Percentiles rank a stretch among this genome's conserved stretches.
phyloP scores from a whole-genome alignment of 2,113 vertebrate genomes.

The Sander lucioperca region DNA sequence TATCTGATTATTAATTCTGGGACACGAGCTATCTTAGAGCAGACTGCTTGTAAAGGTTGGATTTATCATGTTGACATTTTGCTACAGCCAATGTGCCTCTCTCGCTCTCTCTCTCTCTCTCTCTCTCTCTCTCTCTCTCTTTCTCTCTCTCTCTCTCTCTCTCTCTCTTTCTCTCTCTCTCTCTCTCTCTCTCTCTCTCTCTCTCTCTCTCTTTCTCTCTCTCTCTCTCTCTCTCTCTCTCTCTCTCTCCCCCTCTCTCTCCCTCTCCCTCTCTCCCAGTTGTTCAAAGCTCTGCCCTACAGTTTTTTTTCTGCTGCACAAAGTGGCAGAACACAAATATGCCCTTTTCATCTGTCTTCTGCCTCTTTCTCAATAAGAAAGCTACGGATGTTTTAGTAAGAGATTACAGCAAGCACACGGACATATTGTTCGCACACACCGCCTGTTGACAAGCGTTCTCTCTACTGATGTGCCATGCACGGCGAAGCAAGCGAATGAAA shows the following conservation, averaged over 20 bases:
- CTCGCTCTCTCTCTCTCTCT: constrained; percentile 22
- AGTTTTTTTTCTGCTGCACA: constrained; percentile 49
- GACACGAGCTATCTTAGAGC: constrained; percentile 72
- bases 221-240: constrained; percentile 38
- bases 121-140: constrained; percentile 50
- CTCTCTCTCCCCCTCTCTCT: constrained; percentile 1
- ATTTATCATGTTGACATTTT: constrained; percentile 89
- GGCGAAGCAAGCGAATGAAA: constrained; percentile 78
- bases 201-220: constrained; percentile 19
- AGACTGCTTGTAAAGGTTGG: constrained; percentile 84
- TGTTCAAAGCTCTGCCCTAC: constrained; percentile 70
- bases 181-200: constrained; percentile 5
- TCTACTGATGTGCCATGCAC: constrained; percentile 68
- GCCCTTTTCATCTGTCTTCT: constrained; percentile 78
- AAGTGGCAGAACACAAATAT: constrained; percentile 75
- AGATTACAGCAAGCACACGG: constrained; percentile 72
- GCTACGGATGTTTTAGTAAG: constrained; percentile 69
- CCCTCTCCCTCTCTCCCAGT: constrained; percentile 29
- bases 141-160: constrained; percentile 5
- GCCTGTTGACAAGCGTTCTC: constrained; percentile 65
- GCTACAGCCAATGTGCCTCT: constrained; percentile 63
- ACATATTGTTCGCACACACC: constrained; percentile 65
- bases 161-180: constrained; percentile 6
- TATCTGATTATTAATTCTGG: constrained; percentile 84
- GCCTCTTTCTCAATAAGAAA: constrained; percentile 70